Evolutionary conservation across 2,797 vertebrate species (phyloP), one percentile per base, ranked within the genome.

Genomic region (Petrocephalus sullivani): DNA sequence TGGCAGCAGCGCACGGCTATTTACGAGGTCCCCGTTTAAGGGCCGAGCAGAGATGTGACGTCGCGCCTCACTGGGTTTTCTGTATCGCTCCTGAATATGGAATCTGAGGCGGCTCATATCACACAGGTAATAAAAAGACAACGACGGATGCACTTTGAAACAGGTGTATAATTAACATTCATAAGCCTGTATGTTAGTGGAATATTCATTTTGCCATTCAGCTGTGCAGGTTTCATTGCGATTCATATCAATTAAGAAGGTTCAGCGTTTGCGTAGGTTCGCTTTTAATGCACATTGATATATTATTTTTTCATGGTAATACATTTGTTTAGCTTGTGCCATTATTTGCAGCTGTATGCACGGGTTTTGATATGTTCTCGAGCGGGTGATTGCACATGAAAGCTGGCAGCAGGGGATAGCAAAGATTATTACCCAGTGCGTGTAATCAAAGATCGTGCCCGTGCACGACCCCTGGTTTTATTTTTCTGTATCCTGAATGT

Each of bases 151-250:
- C 85, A 49, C 56, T 49, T 61, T 61, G 61, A 86, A 86, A 86
- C 81, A 37, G 23, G 83, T 86, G 33, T 54, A 61, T 49, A 86
- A 86, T 86, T 86, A 60, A 46, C 57, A 61, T 46, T 61, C 10
- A 46, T 87, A 23, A 0, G 85, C 37, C 28, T 57, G 83, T 10
- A 37, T 85, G 23, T 85, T 85, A 85, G 4, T 21, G 12, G 51
- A 85, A 51, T 85, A 57, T 56, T 85, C 49, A 46, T 84, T 85
- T 51, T 7, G 54, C 53, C 57, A 53, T 57, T 85, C 51, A 85
- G 51, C 14, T 54, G 83, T 23, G 54, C 54, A 56, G 9, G 51
- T 33, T 85, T 85, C 51, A 85, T 57, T 56, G 23, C 2, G 12
- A 85, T n/a, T 56, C 21, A 57, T 37, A 57, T 4, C 54, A 58